Evolutionary conservation across 2,797 vertebrate species (phyloP).

Genomic region (Adrianichthys oophorus): DNA sequence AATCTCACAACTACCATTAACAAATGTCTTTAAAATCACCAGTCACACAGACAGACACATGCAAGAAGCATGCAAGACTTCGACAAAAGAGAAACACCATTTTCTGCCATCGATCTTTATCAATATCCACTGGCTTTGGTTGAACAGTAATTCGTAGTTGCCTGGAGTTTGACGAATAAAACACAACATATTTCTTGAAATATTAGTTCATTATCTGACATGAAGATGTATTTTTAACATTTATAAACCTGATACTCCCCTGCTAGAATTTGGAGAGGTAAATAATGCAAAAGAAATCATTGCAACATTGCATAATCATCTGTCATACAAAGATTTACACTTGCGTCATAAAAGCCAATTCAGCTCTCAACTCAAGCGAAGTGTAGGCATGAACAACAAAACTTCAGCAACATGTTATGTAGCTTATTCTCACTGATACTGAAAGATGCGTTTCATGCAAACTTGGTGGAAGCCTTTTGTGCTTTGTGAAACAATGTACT

Average conservation of each 20-base stretch:
- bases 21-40: conserved; percentile 18
- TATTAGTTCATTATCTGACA: too few species aligned
- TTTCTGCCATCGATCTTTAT: conserved; percentile 26
- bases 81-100: conserved; percentile 28
- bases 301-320: too few species aligned
- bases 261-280: too few species aligned
- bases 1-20: conserved; percentile 43
- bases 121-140: conserved; percentile 44
- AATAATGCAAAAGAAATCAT: too few species aligned
- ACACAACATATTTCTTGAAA: neutral
- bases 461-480: too few species aligned
- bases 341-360: too few species aligned
- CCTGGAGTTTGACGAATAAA: neutral
- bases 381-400: conserved; percentile 15
- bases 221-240: too few species aligned
- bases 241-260: too few species aligned
- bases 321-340: too few species aligned
- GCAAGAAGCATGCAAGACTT: conserved; percentile 50
- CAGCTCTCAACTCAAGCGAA: neutral
- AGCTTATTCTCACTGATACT: conserved; percentile 6
- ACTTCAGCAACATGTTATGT: conserved; percentile 17
- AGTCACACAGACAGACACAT: conserved; percentile 61
- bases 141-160: conserved; percentile 24
- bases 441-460: conserved; percentile 18
- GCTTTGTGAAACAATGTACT: too few species aligned